Percentiles rank a stretch among this genome's conserved stretches.
These are phyloP conservation scores for Tachyglossus aculeatus DNA, from an alignment of 2,797 vertebrate genomes.

Conservation along the genomic window DNA sequence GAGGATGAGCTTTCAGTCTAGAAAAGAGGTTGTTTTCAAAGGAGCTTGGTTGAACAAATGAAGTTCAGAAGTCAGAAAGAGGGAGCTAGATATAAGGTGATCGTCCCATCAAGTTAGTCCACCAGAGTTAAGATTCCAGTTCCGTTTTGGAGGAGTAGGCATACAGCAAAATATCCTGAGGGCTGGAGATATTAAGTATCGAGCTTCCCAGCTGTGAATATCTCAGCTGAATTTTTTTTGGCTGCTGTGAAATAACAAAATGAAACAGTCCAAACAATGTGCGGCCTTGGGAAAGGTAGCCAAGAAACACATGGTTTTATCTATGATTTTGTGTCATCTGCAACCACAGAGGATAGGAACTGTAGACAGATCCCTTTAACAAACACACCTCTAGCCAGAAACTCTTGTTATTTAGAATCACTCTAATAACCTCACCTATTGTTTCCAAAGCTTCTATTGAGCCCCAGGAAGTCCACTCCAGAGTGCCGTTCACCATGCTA, in stretches of 20 bases:
- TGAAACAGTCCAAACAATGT: constrained; percentile 4
- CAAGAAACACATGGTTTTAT: constrained; percentile 33
- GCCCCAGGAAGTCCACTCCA: background rate
- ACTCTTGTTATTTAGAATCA: background rate
- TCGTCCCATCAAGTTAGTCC: background rate
- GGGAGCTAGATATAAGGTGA: too few species aligned
- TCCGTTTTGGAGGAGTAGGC: constrained; percentile 12
- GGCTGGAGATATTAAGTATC: background rate
- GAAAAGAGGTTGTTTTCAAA: too few species aligned
- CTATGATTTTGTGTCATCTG: accelerated
- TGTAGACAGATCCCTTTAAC: constrained; percentile 15
- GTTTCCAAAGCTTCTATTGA: background rate
- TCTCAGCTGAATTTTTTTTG: constrained; percentile 1
- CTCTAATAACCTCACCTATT: background rate
- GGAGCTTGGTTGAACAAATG: too few species aligned
- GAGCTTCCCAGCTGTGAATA: background rate
- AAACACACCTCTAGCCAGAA: background rate
- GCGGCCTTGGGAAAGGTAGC: background rate
- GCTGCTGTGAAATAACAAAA: background rate
- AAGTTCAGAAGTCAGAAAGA: too few species aligned
- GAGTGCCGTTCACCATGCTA: too few species aligned
- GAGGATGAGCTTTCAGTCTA: too few species aligned
- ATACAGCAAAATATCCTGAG: background rate
- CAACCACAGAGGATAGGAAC: constrained; percentile 1
- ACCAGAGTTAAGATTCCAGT: background rate